phyloP scores from a whole-genome alignment of 64 coral and sea anemone species.

The Acropora yongei region DNA sequence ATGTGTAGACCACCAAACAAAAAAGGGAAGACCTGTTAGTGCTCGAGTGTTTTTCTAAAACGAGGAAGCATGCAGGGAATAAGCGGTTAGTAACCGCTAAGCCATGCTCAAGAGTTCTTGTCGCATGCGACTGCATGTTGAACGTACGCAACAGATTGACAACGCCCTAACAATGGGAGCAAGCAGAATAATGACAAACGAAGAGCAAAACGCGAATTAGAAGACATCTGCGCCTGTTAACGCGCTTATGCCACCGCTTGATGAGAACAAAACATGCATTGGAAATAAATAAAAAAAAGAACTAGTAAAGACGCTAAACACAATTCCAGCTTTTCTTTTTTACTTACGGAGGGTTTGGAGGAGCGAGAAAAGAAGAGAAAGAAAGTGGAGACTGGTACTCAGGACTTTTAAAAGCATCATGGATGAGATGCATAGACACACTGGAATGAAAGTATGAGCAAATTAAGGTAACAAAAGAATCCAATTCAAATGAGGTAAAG shows the following conservation, averaged over 20 bases:
- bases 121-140: too few relatives aligned
- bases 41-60: not conserved
- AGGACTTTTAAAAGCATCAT: not conserved
- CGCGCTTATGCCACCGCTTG: not conserved
- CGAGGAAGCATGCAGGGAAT: not conserved
- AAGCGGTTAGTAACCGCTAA: too few relatives aligned
- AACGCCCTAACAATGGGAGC: too few relatives aligned
- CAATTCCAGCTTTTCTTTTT: not conserved
- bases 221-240: too few relatives aligned
- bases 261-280: not conserved
- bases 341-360: constrained; percentile 14
- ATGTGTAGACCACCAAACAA: not conserved
- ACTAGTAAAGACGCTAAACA: not conserved
- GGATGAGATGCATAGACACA: not conserved
- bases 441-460: constrained; percentile 20
- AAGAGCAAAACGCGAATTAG: not conserved
- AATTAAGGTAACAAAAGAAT: not conserved
- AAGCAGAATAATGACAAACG: too few relatives aligned
- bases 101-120: too few relatives aligned
- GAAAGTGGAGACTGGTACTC: not conserved
- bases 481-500: not conserved
- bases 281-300: not conserved
- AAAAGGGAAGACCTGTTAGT: not conserved
- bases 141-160: too few relatives aligned
- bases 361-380: constrained; percentile 19